Percentiles rank a stretch among this genome's conserved stretches.
These are phyloP conservation scores for Phacellophora camtschatica DNA, from an alignment of 30 jellyfish, hydroid and myxozoan genomes.

Conservation along the genomic window DNA sequence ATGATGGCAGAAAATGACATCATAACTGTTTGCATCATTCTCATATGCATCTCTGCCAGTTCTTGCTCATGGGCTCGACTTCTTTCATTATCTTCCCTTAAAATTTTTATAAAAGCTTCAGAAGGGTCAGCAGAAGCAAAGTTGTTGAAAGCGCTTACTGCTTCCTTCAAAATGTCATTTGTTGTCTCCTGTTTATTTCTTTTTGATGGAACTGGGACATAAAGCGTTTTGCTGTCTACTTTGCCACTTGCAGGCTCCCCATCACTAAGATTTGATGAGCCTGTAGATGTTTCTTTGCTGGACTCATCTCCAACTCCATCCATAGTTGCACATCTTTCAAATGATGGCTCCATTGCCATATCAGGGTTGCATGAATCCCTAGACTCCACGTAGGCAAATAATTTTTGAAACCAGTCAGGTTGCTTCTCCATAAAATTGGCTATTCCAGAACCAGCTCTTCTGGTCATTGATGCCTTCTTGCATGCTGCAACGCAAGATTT, in stretches of 20 bases:
- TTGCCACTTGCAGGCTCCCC: background rate
- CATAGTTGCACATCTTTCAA: background rate
- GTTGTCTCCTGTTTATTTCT: conserved; percentile 27
- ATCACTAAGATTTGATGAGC: background rate
- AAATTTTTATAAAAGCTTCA: background rate
- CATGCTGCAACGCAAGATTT: conserved; percentile 23
- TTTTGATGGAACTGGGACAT: conserved; percentile 32
- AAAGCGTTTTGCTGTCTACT: background rate
- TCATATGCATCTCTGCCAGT: conserved; percentile 37
- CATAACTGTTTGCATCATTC: conserved; percentile 26
- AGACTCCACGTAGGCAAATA: conserved; percentile 8
- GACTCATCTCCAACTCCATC: background rate
- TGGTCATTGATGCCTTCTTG: conserved; percentile 29
- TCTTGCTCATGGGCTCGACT: conserved; percentile 17
- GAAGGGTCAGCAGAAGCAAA: conserved; percentile 37
- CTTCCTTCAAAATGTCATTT: conserved; percentile 5
- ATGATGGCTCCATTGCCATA: background rate
- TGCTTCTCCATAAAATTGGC: conserved; percentile 10
- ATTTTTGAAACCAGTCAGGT: conserved; percentile 33
- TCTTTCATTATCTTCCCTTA: conserved; percentile 37
- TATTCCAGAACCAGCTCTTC: conserved; percentile 37
- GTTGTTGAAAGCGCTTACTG: conserved; percentile 23
- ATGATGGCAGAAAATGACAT: conserved; percentile 7
- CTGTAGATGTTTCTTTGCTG: background rate
- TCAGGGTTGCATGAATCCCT: background rate